Evolutionary conservation across 2,888 invertebrate genomes (phyloP), one percentile per base, ranked within the genome.

Genomic region (Torymus tubicola): DNA sequence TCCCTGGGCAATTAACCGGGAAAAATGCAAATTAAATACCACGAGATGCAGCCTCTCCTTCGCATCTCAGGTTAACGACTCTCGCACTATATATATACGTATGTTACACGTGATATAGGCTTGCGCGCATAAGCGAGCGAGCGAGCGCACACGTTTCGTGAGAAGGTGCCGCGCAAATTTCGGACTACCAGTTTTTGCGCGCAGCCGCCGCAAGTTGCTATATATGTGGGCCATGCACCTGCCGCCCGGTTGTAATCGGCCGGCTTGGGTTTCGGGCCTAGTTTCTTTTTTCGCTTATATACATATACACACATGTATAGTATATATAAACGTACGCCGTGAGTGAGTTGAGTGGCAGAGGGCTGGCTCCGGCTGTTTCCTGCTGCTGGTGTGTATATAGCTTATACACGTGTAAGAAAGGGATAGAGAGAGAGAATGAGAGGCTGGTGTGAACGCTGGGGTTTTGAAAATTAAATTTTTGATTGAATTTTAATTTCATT

Each of bases 201-300:
- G 42, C 42, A 42, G 42, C 81, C 50, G 21, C 72, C 57, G 63
- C 63, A n/a, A n/a, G n/a, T n/a, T 4, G 52, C 73, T 85, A 85
- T 86, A 85, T 86, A 86, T 87, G 84, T 87, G 85, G 86, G 84
- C 86, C 86, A 86, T 85, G 86, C 87, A 87, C 87, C 87, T 87
- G 87, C 86, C 84, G 72, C 31, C 53, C 73, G 18, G 57, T 67
- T 55, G 63, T 80, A 81, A 81, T 81, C 80, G 72, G 68, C 77
- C 70, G 68, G 71, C 74, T 78, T 68, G 71, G 69, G 76, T 80
- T 80, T 80, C 75, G 74, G 79, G 69, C 76, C 76, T 73, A 72
- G 67, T 60, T 74, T 74, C n/a, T 58, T 68, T 73, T 14, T 55
- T 55, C 8, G 42, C 8, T 42, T 42, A 31, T 31, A 31, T 31